These are phyloP conservation scores for human DNA, from an alignment of 2,113 vertebrate species.

Conservation along the genomic window DNA sequence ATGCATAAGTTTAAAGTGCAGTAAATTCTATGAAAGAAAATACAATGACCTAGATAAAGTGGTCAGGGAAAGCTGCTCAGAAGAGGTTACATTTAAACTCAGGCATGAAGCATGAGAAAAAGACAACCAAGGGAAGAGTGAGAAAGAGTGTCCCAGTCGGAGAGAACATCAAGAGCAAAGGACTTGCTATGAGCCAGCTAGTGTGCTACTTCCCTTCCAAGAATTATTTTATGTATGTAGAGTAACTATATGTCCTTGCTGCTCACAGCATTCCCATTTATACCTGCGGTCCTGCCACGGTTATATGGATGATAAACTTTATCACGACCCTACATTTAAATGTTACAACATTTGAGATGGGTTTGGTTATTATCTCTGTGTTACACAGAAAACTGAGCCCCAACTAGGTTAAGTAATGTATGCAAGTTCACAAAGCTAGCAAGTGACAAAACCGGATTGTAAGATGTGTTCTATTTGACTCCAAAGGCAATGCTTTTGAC, in stretches of 20 bases:
- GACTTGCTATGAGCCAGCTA: background rate
- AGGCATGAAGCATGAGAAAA: background rate
- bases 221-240: background rate
- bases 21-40: background rate
- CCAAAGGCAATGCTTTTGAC: background rate
- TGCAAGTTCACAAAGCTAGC: background rate
- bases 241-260: background rate
- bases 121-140: background rate
- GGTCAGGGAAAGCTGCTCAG: background rate
- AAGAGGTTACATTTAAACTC: background rate
- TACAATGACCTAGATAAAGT: background rate
- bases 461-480: background rate
- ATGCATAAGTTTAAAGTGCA: background rate
- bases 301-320: background rate
- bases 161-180: background rate
- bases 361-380: background rate
- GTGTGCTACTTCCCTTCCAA: background rate
- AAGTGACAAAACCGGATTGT: background rate
- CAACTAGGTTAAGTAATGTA: background rate
- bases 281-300: background rate
- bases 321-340: background rate
- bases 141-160: background rate
- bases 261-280: background rate
- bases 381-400: background rate
- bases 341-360: background rate